phyloP scores from a whole-genome alignment of 1,140 invertebrate genomes.

The Teleogryllus occipitalis region DNA sequence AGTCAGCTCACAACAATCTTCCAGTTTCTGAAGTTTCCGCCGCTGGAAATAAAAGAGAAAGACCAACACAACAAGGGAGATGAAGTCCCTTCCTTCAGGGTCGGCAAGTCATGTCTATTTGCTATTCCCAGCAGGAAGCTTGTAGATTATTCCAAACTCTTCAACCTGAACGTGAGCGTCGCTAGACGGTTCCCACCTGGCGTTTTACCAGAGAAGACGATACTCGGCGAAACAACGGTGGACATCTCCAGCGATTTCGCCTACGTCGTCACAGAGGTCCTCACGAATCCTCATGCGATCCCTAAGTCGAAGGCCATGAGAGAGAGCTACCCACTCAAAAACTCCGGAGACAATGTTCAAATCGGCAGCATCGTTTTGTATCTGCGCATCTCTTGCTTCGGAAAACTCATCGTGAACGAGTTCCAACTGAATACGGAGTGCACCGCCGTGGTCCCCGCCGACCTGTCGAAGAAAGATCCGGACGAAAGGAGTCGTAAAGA shows the following conservation, averaged over 20 bases:
- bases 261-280: neutral
- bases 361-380: neutral
- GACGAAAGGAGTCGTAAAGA: too few species aligned
- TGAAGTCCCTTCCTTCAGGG: neutral
- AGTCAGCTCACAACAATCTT: neutral
- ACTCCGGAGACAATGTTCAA: neutral
- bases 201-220: neutral
- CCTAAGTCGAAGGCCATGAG: neutral
- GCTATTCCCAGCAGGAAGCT: neutral
- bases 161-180: neutral
- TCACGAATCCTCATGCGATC: neutral
- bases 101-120: neutral
- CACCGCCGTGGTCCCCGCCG: too few species aligned
- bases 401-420: neutral
- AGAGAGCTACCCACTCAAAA: neutral
- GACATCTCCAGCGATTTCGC: neutral
- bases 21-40: neutral
- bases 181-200: neutral
- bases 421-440: neutral
- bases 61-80: neutral
- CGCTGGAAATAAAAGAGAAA: neutral
- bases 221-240: neutral
- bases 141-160: neutral
- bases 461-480: too few species aligned
- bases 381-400: neutral